Evolutionary conservation across 2,113 vertebrate species (phyloP).

Genomic region (Carettochelys insculpta): DNA sequence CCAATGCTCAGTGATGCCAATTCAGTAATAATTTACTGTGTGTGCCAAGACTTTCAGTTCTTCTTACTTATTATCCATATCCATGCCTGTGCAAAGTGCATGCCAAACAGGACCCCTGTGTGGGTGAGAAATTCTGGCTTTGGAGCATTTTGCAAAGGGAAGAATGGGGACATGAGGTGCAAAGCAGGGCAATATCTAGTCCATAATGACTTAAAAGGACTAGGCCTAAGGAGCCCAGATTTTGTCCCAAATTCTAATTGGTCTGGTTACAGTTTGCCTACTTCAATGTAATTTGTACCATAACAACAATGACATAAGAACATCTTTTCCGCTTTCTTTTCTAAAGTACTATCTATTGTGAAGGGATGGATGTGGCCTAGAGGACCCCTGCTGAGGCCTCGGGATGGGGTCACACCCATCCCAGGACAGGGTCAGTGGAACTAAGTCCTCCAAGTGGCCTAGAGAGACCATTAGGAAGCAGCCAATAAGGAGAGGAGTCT

Average conservation of each 20-base stretch:
- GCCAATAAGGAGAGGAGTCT: no score
- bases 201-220: constrained; percentile 4
- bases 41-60: no score
- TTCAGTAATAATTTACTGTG: no score
- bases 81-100: neutral
- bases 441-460: no score
- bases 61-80: no score
- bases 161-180: neutral
- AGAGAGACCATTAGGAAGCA: no score
- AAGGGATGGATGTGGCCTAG: no score
- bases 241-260: neutral
- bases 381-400: no score
- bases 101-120: neutral
- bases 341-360: neutral
- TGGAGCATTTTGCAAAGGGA: neutral
- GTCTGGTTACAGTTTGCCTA: neutral
- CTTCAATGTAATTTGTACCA: neutral
- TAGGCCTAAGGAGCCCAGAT: neutral
- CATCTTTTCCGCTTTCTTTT: neutral
- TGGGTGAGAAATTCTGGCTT: neutral
- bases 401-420: no score
- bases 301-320: neutral
- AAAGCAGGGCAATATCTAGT: neutral
- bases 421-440: no score
- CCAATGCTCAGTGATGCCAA: neutral